Conservation (phyloP, 92 coral and sea anemone species). For the Phenganax subtilis region DNA sequence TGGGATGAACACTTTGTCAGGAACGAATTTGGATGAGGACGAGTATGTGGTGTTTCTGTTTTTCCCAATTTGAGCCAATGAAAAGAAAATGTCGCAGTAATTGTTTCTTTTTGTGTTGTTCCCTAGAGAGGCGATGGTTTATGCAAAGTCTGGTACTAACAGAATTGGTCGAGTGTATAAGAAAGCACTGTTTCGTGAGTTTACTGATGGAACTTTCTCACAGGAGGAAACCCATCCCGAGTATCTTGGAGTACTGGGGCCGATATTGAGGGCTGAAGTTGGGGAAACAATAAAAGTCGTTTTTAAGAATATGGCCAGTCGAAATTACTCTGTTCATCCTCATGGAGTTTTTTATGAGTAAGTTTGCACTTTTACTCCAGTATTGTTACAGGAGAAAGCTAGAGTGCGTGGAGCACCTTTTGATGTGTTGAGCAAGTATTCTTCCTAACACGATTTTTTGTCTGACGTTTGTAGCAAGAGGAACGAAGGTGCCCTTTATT, state of each 20-base stretch:
- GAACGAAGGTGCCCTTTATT: slow-evolving; percentile 78
- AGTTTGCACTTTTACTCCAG: not conserved
- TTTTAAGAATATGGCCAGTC: slow-evolving; percentile 65
- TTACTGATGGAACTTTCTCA: slow-evolving; percentile 52
- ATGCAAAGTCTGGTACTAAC: slow-evolving; percentile 43
- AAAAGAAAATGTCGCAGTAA: too few relatives aligned
- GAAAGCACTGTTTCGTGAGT: slow-evolving; percentile 78
- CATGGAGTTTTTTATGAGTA: slow-evolving; percentile 79
- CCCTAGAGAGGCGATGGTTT: slow-evolving; percentile 49
- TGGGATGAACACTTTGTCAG: slow-evolving; percentile 19
- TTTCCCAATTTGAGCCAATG: not conserved
- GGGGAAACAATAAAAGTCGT: slow-evolving; percentile 80
- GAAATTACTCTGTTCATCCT: slow-evolving; percentile 76
- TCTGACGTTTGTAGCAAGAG: slow-evolving; percentile 46
- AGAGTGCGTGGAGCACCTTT: too few relatives aligned
- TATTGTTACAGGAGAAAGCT: too few relatives aligned
- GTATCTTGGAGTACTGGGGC: slow-evolving; percentile 81
- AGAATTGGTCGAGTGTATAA: slow-evolving; percentile 74
- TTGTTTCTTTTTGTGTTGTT: too few relatives aligned
- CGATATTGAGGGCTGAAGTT: slow-evolving; percentile 82
- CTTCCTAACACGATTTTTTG: not conserved
- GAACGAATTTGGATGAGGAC: slow-evolving; percentile 51
- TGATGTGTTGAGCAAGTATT: too few relatives aligned
- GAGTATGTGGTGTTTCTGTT: slow-evolving; percentile 53
- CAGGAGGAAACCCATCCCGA: slow-evolving; percentile 40